Conservation (phyloP, 2,113 vertebrate genomes). For the Zapornia atra region DNA sequence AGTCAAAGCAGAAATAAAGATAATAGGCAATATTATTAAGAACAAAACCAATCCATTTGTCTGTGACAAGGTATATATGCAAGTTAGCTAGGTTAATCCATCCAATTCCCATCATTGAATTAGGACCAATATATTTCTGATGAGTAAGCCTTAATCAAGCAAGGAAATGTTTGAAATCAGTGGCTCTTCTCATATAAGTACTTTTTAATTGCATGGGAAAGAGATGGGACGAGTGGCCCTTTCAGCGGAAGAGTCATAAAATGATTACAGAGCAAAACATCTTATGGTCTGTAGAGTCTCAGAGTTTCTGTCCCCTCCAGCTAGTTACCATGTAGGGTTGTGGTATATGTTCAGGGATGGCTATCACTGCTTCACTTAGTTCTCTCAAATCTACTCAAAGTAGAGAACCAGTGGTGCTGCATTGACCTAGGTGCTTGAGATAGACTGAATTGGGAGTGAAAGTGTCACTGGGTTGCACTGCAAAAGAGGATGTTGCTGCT, state of each 20-base stretch:
- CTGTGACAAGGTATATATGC: neutral
- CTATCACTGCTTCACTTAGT: neutral
- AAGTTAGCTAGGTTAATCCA: neutral
- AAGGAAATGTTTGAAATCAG: conserved; percentile 1
- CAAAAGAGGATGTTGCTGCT: neutral
- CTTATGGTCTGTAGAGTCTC: neutral
- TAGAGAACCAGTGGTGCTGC: neutral
- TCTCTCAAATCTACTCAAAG: neutral
- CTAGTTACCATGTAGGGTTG: neutral
- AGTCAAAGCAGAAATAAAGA: conserved; percentile 52
- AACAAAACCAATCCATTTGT: conserved; percentile 16
- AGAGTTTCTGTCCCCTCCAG: neutral
- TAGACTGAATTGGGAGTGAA: neutral
- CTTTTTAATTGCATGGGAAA: neutral
- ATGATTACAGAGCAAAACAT: neutral
- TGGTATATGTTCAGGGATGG: neutral
- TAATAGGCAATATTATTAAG: conserved; percentile 22
- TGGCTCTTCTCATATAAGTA: neutral
- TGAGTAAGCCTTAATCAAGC: conserved; percentile 8
- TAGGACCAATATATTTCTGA: neutral
- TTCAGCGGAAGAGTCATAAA: neutral
- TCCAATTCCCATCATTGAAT: neutral
- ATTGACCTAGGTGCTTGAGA: rapidly evolving
- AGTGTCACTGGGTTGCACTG: neutral
- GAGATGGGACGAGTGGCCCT: neutral